A percentile compares a stretch with the other conserved stretches of the same genome.
Conservation (phyloP, 2,113 vertebrate genomes). For the Recurvirostra avosetta region DNA sequence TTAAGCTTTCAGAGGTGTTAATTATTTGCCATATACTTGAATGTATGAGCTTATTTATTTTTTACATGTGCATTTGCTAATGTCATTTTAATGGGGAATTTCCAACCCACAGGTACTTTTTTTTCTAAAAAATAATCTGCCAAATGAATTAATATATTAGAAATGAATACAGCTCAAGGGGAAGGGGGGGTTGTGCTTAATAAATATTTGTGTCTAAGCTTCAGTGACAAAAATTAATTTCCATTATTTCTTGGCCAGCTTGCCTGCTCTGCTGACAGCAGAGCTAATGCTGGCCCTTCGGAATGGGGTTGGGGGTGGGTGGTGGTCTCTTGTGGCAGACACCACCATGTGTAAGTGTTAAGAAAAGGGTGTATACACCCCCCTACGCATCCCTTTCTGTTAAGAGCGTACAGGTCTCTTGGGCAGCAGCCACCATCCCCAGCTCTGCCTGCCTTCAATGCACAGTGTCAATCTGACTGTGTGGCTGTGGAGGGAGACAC, state of each 20-base stretch:
- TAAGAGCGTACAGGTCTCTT: fast-evolving
- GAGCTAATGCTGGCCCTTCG: background rate
- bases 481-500: background rate
- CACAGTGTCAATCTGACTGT: fast-evolving
- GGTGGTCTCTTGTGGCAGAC: background rate
- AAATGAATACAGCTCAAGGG: background rate
- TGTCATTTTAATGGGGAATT: conserved; percentile 52
- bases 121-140: conserved; percentile 66
- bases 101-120: conserved; percentile 63
- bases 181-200: conserved; percentile 42
- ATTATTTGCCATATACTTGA: conserved; percentile 67
- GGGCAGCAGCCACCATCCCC: background rate
- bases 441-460: background rate
- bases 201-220: conserved; percentile 65
- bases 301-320: fast-evolving
- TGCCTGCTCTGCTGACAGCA: background rate
- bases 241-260: background rate
- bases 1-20: conserved; percentile 42
- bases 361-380: background rate
- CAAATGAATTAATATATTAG: conserved; percentile 61
- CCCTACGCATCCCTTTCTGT: fast-evolving
- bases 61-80: conserved; percentile 63
- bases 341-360: fast-evolving
- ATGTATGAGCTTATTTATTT: conserved; percentile 74
- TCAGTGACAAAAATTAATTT: background rate